These are phyloP conservation scores for Dromiciops gliroides DNA, from an alignment of 2,113 vertebrate species.

Conservation along the genomic window DNA sequence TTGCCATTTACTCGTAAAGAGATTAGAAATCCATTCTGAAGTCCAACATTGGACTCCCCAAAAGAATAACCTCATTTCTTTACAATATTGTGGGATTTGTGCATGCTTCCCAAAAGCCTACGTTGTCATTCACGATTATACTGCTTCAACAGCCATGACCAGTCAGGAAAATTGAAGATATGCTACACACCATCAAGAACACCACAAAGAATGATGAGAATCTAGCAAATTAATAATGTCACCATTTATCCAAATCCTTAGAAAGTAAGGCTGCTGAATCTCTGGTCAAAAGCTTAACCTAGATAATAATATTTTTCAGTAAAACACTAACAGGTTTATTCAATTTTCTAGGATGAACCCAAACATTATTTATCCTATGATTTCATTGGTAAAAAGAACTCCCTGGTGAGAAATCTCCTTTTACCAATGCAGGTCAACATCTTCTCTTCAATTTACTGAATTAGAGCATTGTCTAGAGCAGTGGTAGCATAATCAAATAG, in stretches of 20 bases:
- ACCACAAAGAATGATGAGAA: neutral
- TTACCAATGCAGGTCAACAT: neutral
- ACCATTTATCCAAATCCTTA: neutral
- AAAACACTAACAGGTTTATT: neutral
- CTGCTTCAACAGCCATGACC: no score
- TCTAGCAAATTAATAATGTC: neutral
- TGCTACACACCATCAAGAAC: no score
- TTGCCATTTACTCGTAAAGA: no score
- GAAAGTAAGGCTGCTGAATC: neutral
- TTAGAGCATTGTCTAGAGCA: neutral
- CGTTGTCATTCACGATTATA: no score
- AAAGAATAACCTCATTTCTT: no score
- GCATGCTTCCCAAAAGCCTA: no score
- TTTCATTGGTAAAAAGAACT: neutral
- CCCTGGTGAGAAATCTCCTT: neutral
- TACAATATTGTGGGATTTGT: no score
- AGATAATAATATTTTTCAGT: neutral
- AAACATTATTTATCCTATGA: neutral
- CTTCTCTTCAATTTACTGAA: neutral
- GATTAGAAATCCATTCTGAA: no score
- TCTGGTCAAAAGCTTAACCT: neutral
- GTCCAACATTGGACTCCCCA: no score
- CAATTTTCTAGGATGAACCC: neutral
- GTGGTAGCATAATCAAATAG: neutral
- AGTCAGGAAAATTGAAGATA: no score